These are phyloP conservation scores for Magallana nippona DNA, from an alignment of 2,888 invertebrate species.

Conservation along the genomic window DNA sequence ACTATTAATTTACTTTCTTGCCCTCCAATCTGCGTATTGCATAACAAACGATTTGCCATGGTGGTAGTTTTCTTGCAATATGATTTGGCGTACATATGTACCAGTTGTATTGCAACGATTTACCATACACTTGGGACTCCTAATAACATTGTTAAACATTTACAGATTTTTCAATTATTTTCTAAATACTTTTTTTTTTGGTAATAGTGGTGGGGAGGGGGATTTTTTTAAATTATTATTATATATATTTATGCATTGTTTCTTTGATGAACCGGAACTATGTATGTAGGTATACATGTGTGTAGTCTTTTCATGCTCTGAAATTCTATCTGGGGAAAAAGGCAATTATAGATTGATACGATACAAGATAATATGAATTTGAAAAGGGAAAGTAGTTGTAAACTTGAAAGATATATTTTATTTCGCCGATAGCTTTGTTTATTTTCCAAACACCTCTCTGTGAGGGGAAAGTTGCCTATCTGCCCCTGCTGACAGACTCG, in stretches of 20 bases:
- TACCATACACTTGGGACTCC: not conserved
- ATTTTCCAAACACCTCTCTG: slow-evolving; percentile 36
- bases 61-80: slow-evolving; percentile 14
- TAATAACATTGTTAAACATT: not conserved
- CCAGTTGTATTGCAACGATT: slow-evolving; percentile 9
- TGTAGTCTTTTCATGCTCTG: not conserved
- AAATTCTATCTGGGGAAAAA: not conserved
- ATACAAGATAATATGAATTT: slow-evolving; percentile 10
- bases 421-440: slow-evolving; percentile 29
- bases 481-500: not conserved
- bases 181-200: too few species aligned
- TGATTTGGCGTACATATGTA: slow-evolving; percentile 4
- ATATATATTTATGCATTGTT: too few species aligned
- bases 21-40: slow-evolving; percentile 14
- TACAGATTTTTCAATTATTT: too few species aligned
- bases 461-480: slow-evolving; percentile 18
- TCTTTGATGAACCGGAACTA: too few species aligned
- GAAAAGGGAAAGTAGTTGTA: slow-evolving; percentile 3
- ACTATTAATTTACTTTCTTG: slow-evolving; percentile 26
- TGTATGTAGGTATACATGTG: not conserved
- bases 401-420: slow-evolving; percentile 14
- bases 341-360: not conserved
- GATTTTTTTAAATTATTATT: too few species aligned
- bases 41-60: slow-evolving; percentile 21
- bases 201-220: too few species aligned